phyloP scores from a whole-genome alignment of 2,888 invertebrate species.

The Troides helena region DNA sequence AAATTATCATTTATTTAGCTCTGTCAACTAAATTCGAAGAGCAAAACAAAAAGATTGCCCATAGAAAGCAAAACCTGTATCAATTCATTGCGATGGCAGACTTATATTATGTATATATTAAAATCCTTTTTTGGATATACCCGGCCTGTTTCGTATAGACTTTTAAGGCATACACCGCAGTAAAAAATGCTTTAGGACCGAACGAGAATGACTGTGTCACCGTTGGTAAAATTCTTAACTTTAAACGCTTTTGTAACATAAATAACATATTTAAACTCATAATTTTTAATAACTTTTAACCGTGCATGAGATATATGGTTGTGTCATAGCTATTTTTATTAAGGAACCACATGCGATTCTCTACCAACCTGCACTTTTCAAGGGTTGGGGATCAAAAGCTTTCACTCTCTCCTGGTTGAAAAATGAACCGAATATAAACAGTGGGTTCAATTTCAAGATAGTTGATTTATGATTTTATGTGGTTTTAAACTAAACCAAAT shows the following conservation, averaged over 20 bases:
- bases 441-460: no score
- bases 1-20: not conserved
- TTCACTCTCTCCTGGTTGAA: no score
- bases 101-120: slow-evolving; percentile 17
- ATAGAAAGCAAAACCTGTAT: slow-evolving; percentile 8
- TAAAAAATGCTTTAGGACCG: slow-evolving; percentile 15
- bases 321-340: no score
- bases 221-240: slow-evolving; percentile 10
- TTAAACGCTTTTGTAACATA: slow-evolving; percentile 4
- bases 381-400: no score
- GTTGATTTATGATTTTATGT: no score
- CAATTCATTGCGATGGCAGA: slow-evolving; percentile 10
- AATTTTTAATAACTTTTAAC: not conserved
- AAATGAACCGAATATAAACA: no score
- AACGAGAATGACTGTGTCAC: slow-evolving; percentile 17
- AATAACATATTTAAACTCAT: slow-evolving; percentile 1
- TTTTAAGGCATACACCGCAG: slow-evolving; percentile 16
- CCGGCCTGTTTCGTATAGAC: slow-evolving; percentile 12
- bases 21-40: not conserved
- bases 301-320: no score
- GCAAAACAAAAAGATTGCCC: not conserved
- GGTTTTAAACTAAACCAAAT: no score
- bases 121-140: slow-evolving; percentile 19
- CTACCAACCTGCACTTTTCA: no score
- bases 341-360: no score